Percentiles rank a stretch among this genome's conserved stretches.
Evolutionary conservation across 92 coral and sea anemone genomes (phyloP).

Genomic region (Muricea muricata): DNA sequence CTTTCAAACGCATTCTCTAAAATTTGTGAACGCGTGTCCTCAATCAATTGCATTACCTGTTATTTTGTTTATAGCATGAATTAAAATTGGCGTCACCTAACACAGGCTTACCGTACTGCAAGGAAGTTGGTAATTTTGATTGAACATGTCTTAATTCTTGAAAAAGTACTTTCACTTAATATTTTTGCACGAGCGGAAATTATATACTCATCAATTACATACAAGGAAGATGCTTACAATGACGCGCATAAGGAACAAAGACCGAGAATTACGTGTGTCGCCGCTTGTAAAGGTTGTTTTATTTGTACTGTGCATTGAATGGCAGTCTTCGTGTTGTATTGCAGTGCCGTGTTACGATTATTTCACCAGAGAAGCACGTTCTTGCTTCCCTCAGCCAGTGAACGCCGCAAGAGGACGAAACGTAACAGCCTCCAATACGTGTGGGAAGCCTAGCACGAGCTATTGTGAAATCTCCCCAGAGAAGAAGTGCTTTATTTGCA

Average conservation of each 20-base stretch:
- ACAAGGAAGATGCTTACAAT: not conserved
- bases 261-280: not conserved
- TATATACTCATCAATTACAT: not conserved
- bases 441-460: conserved; percentile 73
- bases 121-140: not conserved
- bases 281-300: not conserved
- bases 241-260: not conserved
- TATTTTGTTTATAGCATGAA: not conserved
- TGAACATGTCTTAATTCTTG: not conserved
- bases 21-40: too few species aligned
- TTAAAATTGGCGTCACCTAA: not conserved
- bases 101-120: too few species aligned
- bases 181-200: not conserved
- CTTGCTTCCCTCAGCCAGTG: conserved; percentile 76
- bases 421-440: conserved; percentile 77
- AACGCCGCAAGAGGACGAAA: conserved; percentile 67
- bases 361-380: conserved; percentile 56
- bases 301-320: not conserved
- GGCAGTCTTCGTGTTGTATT: not conserved
- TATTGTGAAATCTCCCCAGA: conserved; percentile 78
- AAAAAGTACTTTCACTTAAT: not conserved
- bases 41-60: too few species aligned
- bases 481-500: conserved; percentile 71
- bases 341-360: conserved; percentile 20
- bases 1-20: too few species aligned